phyloP scores from a whole-genome alignment of 2,113 vertebrate genomes.

The Anarrhichthys ocellatus region DNA sequence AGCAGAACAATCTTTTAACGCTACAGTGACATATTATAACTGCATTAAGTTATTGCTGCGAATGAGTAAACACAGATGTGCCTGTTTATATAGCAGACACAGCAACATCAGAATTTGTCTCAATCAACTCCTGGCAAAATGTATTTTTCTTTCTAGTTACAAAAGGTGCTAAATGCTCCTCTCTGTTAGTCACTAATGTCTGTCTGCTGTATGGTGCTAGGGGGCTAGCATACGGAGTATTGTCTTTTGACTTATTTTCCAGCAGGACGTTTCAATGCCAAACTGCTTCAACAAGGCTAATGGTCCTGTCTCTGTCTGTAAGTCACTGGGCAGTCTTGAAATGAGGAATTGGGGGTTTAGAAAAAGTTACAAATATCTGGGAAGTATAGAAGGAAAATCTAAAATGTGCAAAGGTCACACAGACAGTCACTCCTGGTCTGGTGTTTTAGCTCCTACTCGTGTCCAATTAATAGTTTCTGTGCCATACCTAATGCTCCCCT shows the following conservation, averaged over 20 bases:
- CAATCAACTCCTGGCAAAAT: not conserved
- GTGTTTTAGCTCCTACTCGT: constrained; percentile 11
- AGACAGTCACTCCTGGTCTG: constrained; percentile 23
- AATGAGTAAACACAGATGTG: not conserved
- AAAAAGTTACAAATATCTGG: constrained; percentile 1
- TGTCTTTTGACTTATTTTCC: not conserved
- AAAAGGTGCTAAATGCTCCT: not conserved
- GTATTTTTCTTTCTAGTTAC: not conserved
- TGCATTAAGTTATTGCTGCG: not conserved
- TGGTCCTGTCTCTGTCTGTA: constrained; percentile 2
- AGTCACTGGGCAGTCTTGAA: not conserved
- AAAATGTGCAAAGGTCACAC: constrained; percentile 16
- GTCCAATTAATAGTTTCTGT: constrained; percentile 45
- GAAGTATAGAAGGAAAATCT: constrained; percentile 10
- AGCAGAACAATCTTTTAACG: not conserved
- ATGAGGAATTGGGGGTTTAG: constrained; percentile 2
- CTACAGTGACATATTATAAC: not conserved
- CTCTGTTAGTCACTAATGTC: not conserved
- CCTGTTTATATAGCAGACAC: not conserved
- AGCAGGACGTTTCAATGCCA: not conserved
- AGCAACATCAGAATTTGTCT: not conserved
- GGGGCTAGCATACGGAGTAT: no score
- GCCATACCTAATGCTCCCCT: constrained; percentile 20
- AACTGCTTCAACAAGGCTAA: not conserved
- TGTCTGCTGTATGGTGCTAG: not conserved